These are phyloP conservation scores for Chrosomus eos DNA, from an alignment of 2,797 vertebrate genomes.

Conservation along the genomic window DNA sequence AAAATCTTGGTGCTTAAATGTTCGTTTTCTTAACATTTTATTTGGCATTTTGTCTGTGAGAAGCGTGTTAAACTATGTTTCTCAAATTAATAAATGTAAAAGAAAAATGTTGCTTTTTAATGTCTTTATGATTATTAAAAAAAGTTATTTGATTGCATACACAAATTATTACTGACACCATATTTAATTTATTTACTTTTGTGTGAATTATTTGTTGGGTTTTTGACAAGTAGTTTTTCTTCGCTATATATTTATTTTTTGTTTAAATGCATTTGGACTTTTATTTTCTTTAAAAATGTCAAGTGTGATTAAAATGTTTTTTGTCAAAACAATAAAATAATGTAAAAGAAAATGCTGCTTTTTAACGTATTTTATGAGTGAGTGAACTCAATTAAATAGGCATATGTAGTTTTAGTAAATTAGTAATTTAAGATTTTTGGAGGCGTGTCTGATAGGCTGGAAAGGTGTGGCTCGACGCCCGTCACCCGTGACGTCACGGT, in stretches of 20 bases:
- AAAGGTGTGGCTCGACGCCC: neutral
- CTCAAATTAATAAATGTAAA: slow-evolving; percentile 59
- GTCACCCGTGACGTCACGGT: slow-evolving; percentile 62
- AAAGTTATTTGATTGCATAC: neutral
- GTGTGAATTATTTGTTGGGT: neutral
- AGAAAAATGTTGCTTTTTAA: neutral
- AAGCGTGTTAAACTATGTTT: slow-evolving; percentile 68
- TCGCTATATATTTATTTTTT: neutral
- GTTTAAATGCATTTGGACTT: neutral
- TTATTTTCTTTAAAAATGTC: slow-evolving; percentile 56
- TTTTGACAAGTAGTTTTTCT: neutral
- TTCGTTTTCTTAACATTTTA: slow-evolving; percentile 65
- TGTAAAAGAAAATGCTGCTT: neutral
- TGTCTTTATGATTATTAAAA: neutral
- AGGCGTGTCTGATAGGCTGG: neutral
- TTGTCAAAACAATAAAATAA: slow-evolving; percentile 64
- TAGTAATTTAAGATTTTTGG: neutral
- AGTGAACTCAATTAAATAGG: too few relatives aligned
- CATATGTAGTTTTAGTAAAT: neutral
- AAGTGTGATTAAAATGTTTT: slow-evolving; percentile 65
- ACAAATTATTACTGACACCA: neutral
- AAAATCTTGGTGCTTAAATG: slow-evolving; percentile 60
- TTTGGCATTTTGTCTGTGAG: slow-evolving; percentile 65
- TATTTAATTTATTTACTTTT: neutral
- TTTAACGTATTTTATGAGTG: neutral